Percentiles rank a stretch among this genome's conserved stretches.
phyloP scores from a whole-genome alignment of 2,888 invertebrate genomes.

The Agriopis leucophaearia region DNA sequence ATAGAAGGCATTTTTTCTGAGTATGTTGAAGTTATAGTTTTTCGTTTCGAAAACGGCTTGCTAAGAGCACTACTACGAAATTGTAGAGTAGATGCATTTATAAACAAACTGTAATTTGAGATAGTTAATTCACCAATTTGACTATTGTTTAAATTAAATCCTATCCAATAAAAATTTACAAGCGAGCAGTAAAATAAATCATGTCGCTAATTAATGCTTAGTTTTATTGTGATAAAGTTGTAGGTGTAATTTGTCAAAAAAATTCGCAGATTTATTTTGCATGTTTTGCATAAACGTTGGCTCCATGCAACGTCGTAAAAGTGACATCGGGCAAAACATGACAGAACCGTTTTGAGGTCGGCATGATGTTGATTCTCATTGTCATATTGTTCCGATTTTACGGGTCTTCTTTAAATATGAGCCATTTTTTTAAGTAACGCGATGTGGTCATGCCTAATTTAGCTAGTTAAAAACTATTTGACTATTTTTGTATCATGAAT shows the following conservation, averaged over 20 bases:
- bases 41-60: no score
- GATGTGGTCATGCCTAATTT: no score
- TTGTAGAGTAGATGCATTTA: no score
- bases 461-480: no score
- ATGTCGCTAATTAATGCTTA: conserved; percentile 2
- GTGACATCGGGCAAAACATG: conserved; percentile 15
- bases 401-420: no score
- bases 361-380: background rate
- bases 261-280: conserved; percentile 17
- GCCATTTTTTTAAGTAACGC: no score
- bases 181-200: conserved; percentile 20
- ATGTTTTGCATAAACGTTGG: conserved; percentile 35
- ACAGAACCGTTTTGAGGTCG: conserved; percentile 1
- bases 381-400: no score
- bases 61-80: no score
- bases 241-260: conserved; percentile 15
- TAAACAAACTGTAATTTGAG: no score
- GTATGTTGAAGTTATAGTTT: no score
- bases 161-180: background rate
- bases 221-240: conserved; percentile 18
- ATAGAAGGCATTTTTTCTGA: no score
- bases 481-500: no score
- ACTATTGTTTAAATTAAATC: background rate
- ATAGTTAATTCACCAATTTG: background rate
- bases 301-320: conserved; percentile 24